These are phyloP conservation scores for Phymatocera aterrima DNA, from an alignment of 2,888 invertebrate species.

Conservation along the genomic window DNA sequence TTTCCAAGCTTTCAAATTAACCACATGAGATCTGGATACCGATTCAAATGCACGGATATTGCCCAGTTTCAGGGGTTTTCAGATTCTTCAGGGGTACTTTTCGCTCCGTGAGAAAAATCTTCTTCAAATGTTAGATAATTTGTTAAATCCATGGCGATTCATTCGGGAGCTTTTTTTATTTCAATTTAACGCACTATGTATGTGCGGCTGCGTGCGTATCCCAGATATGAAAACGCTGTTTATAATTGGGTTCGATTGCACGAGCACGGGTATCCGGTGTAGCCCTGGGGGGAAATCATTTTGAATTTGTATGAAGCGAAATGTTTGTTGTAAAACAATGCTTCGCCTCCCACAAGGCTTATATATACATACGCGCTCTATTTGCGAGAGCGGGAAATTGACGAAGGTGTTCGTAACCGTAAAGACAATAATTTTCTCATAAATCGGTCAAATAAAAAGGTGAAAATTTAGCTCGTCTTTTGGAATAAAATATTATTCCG, in stretches of 20 bases:
- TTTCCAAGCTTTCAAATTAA: not conserved
- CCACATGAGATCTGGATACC: not conserved
- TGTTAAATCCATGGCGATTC: too few relatives aligned
- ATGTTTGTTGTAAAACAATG: not conserved
- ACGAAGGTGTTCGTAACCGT: not conserved
- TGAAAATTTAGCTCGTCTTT: not conserved
- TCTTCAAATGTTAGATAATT: too few relatives aligned
- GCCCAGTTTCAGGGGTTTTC: not conserved
- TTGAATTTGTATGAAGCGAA: slow-evolving; percentile 10
- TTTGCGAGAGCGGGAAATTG: not conserved
- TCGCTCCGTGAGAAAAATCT: too few relatives aligned
- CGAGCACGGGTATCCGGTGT: too few relatives aligned
- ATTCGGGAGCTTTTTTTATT: too few relatives aligned
- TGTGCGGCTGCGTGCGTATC: too few relatives aligned
- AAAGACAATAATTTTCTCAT: not conserved
- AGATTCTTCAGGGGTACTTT: not conserved
- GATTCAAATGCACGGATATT: slow-evolving; percentile 4
- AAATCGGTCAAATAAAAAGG: not conserved
- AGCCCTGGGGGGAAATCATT: slow-evolving; percentile 2
- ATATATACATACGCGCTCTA: not conserved
- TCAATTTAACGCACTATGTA: not conserved
- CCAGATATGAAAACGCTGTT: not conserved
- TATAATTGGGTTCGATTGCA: slow-evolving; percentile 20
- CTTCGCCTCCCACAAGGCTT: not conserved
- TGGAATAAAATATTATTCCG: slow-evolving; percentile 1